These are phyloP conservation scores for Halcyon badia DNA, from an alignment of 2,797 vertebrate species.

Conservation along the genomic window DNA sequence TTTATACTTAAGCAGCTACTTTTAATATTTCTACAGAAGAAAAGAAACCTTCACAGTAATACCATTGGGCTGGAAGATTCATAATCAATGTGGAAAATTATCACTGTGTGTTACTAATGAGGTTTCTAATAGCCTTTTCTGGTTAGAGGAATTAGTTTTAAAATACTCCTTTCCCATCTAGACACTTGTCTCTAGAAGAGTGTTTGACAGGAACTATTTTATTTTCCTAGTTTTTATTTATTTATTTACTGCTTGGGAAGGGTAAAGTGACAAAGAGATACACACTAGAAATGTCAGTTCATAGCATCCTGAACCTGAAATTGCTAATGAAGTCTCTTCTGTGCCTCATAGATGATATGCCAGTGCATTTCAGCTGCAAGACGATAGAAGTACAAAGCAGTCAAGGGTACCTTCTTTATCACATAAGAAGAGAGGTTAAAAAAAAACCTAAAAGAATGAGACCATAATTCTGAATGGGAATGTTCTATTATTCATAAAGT, in stretches of 20 bases:
- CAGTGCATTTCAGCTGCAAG: slow-evolving; percentile 29
- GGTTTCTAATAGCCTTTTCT: slow-evolving; percentile 26
- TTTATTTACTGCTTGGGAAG: neutral
- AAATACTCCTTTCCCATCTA: slow-evolving; percentile 16
- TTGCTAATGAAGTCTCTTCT: slow-evolving; percentile 51
- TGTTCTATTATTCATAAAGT: slow-evolving; percentile 66
- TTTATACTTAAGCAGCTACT: neutral
- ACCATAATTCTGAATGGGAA: slow-evolving; percentile 20
- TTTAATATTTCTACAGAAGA: neutral
- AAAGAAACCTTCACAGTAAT: neutral
- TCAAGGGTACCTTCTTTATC: slow-evolving; percentile 55
- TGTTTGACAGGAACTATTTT: slow-evolving; percentile 43
- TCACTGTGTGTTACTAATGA: neutral
- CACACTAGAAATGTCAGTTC: slow-evolving; percentile 51
- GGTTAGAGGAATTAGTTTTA: slow-evolving; percentile 12
- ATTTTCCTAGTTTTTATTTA: neutral
- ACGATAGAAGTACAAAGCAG: slow-evolving; percentile 15
- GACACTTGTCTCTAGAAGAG: neutral
- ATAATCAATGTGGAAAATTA: neutral
- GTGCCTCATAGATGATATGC: slow-evolving; percentile 1
- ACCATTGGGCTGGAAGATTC: neutral
- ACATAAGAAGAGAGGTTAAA: slow-evolving; percentile 45
- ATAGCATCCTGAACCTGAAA: slow-evolving; percentile 48
- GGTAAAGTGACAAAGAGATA: slow-evolving; percentile 61
- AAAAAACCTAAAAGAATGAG: slow-evolving; percentile 44